Conservation (phyloP, 2,113 vertebrate species). For the Catharus bicknelli region DNA sequence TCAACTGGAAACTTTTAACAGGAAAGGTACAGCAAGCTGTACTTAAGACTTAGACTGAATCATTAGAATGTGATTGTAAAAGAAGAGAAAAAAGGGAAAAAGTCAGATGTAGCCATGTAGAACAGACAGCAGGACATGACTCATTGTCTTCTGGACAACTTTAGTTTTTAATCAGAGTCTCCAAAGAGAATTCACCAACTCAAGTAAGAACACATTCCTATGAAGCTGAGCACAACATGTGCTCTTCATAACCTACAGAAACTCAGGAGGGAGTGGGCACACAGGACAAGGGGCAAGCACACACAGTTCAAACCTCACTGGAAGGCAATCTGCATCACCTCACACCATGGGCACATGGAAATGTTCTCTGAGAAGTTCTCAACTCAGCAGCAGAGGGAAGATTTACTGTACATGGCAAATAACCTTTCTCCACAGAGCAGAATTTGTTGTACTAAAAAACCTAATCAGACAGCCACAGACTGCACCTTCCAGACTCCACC, state of each 20-base stretch:
- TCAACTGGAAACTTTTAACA: not conserved
- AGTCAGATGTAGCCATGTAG: not conserved
- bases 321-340: not conserved
- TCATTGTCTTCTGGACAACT: not conserved
- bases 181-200: not conserved
- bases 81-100: not conserved
- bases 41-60: not conserved
- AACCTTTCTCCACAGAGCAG: not conserved
- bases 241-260: not conserved
- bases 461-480: not conserved
- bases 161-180: constrained; percentile 1
- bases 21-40: not conserved
- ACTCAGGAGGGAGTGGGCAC: not conserved
- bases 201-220: not conserved
- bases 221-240: not conserved
- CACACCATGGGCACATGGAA: not conserved
- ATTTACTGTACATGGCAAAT: not conserved
- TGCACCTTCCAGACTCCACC: not conserved
- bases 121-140: not conserved
- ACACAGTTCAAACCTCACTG: not conserved
- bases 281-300: not conserved
- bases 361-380: not conserved
- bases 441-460: not conserved
- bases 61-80: not conserved
- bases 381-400: not conserved